Evolutionary conservation across 2,888 invertebrate genomes (phyloP), one percentile per base, ranked within the genome.

Genomic region (Ophioninae sp.): DNA sequence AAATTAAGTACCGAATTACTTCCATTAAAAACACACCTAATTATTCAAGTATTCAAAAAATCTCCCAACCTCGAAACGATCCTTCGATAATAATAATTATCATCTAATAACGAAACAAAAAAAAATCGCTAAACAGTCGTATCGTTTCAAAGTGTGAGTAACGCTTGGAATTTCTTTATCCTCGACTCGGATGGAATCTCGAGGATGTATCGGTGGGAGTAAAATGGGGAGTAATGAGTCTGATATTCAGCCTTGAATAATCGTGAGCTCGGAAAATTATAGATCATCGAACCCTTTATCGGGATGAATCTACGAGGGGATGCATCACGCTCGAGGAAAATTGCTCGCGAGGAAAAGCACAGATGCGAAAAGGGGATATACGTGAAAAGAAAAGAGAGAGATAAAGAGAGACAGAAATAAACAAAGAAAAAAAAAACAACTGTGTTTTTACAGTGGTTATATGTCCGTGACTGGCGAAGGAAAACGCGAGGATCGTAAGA

Each of bases 261-360:
- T 65, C 64, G 41, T 56, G 67, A n/a, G 59, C 21, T 65, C 56
- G 67, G 74, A 72, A 81, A 81, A 84, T 84, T 64, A 81, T 81
- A 79, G 75, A 84, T 81, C 84, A 81, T 84, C 81, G 84, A 84
- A 84, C 84, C 81, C 79, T 79, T 81, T 84, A 81, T 84, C 84
- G 21, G n/a, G 61, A 75, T 44, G 13, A 3, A 79, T 82, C 82
- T 84, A 57, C 23, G 61, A 82, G 77, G 65, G 76, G 50, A 65
- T 77, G 37, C 39, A 56, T 67, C 70, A 70, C 59, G 78, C 70
- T 74, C 39, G 59, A 77, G 81, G 68, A 81, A 84, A 84, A 81
- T 75, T 74, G 79, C 50, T 39, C 50, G n/a, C 70, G 65, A 44
- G 78, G 74, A 84, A 84, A 78, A 64, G 70, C 70, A 23, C n/a